Base-by-base conservation (phyloP, 2,888 invertebrate genomes). In the Diaprepes abbreviatus region DNA sequence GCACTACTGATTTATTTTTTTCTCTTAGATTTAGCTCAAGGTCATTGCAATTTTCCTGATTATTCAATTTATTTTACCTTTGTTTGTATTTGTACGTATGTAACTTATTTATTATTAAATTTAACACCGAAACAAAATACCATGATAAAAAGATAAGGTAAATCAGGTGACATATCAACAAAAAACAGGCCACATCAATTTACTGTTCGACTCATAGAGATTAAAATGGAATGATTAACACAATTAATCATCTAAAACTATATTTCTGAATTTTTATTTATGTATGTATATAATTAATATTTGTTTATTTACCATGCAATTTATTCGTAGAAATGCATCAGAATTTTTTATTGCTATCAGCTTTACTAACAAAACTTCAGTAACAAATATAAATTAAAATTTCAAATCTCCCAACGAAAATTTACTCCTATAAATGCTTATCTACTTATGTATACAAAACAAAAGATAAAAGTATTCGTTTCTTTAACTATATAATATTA, bases 21-120 rank as follows among this genome's bases (percentile, higher is more conserved):
- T 62, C 12, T 35, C 3, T 48, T 59, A 38, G 71, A 63, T 73
- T 70, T 73, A 73, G 74, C 73, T 62, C 74, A 74, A 74, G 74
- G 74, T 72, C 73, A 72, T 54, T 38, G 28, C 24, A 57, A 55
- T 57, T 36, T 57, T 36, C 36, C 57, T 38, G 21, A 36, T 38
- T 57, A 24, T 14, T 55, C 35, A 4, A 48, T 48, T 28, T 19
- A 28, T 7, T 28, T 48, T 10, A 28, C 12, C 28, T 24, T 48
- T 48, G 48, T 48, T 48, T 48, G 28, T 48, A 48, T 48, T 28
- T 48, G 28, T 48, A 48, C 24, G 9, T 28, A 28, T 45, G 45
- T 48, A 48, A 14, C 1, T 28, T 7, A 28, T 12, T 7, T 12
- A 48, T 9, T 33, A 10, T 12, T 28, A 5, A 21, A 10, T 12